Base-by-base conservation (phyloP, 2,113 vertebrate species). In the Piprites chloris region DNA sequence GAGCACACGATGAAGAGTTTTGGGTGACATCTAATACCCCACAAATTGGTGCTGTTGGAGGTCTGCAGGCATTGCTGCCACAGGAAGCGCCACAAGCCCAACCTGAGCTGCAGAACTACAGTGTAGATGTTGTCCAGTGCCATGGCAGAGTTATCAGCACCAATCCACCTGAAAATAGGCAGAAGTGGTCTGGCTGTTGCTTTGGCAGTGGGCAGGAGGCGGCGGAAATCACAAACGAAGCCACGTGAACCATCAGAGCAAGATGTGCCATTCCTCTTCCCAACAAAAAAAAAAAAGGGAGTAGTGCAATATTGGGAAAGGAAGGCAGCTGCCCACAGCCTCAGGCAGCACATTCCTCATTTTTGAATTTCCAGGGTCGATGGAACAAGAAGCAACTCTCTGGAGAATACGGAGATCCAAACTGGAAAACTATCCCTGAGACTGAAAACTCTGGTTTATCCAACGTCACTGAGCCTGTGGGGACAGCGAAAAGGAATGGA, bases 71-170 rank as follows among this genome's bases (percentile, higher is more conserved):
- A 7, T 1, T 35, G 39, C 44, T 55, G 27, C 19, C 14, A 4
- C 3, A 23, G 5, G 66, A 35, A 47, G 39, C 46, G 56, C 49
- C 52, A 33, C 26, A 35, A 46, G 42, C 6, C 24, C 44, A 39
- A 0, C 11, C 1, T 33, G 39, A n/a, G 15, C 49, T 9, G 53
- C 69, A 22, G 20, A 66, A 12, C 56, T 5, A 11, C n/a, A 3
- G 6, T 5, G 4, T 3, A 24, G 62, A 21, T 3, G 12, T 5
- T 20, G 16, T 23, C 22, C 82, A 26, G 63, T 1, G n/a, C 66
- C 42, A 35, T 0, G 2, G 11, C 0, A 17, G 44, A 18, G 24
- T 8, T 50, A 33, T 0, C 1, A 12, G 35, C 85, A 80, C 35
- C 35, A 13, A 44, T 1, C 24, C 41, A 24, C 44, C 67, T 52